Evolutionary conservation across 2,888 invertebrate genomes (phyloP), one percentile per base, ranked within the genome.

Genomic region (Melipona beecheii): DNA sequence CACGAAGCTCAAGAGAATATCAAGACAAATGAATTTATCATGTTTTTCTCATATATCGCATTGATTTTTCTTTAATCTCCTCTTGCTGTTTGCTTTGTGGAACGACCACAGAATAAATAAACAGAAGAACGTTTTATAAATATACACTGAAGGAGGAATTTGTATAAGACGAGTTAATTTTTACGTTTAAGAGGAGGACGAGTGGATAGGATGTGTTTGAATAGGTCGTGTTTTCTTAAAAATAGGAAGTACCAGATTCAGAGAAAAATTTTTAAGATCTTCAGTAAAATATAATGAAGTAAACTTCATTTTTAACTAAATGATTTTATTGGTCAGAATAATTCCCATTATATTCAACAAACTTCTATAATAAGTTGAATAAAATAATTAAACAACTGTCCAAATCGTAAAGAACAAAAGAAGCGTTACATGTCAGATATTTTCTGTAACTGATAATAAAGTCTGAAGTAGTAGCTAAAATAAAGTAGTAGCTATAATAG

Each of bases 361-460:
- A 13, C 56, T 58, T 58, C n/a, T 58, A 58, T n/a, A 58, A 58
- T 58, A n/a, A 15, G 5, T 58, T 58, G 5, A 15, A n/a, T 15
- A 58, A 58, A 58, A 58, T n/a, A 58, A 58, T 58, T 58, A n/a
- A 15, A n/a, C 56, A 58, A 24, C 56, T 58, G 56, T 58, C n/a
- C 56, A 58, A n/a, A 58, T 58, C n/a, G 5, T 56, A 56, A 13
- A 24, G 56, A 58, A 58, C 15, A 58, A 15, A n/a, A 17, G 15
- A 58, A 58, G n/a, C 5, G n/a, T 15, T 24, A 58, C n/a, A 58
- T 15, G 24, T n/a, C 5, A n/a, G 15, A 24, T 5, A 4, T 24
- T 15, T n/a, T 58, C 15, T 58, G 15, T 5, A 58, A 58, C n/a
- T 58, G 24, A 31, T 31, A 21, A 64, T 64, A 64, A 64, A 31